phyloP scores from a whole-genome alignment of 2,113 vertebrate genomes.

The Lamprologus sp. region DNA sequence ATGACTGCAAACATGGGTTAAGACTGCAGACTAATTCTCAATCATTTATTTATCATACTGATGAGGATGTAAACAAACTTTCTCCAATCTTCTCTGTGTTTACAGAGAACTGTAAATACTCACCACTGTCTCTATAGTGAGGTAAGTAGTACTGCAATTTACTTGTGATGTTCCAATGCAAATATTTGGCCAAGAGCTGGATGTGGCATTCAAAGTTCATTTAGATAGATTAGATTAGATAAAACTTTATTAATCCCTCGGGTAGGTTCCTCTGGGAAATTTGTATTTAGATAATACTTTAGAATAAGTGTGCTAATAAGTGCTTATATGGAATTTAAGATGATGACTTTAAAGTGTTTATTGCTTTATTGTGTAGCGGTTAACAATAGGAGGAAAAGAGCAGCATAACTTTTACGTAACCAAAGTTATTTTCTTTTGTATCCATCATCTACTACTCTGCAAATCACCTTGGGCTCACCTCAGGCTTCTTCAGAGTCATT shows the following conservation, averaged over 20 bases:
- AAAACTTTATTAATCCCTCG: too few relatives aligned
- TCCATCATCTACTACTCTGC: background rate
- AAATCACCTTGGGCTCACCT: background rate
- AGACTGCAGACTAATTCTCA: background rate
- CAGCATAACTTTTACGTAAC: background rate
- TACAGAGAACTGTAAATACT: background rate
- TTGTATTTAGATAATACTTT: background rate
- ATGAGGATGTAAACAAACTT: background rate
- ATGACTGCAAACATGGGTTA: background rate
- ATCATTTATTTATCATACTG: background rate
- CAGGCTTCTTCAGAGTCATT: background rate
- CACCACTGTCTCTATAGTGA: background rate
- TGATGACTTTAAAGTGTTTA: background rate
- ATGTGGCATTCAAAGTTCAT: too few relatives aligned
- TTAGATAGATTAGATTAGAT: too few relatives aligned
- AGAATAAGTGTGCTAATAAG: background rate
- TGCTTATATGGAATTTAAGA: background rate
- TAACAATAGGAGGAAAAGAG: background rate
- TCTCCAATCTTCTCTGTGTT: background rate
- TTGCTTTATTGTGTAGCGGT: background rate
- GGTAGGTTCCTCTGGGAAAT: too few relatives aligned
- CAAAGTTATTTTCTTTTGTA: background rate
- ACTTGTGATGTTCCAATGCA: too few relatives aligned
- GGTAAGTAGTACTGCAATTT: background rate
- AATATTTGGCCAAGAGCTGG: too few relatives aligned